phyloP scores from a whole-genome alignment of 2,888 invertebrate species.

The Papilio elwesi region DNA sequence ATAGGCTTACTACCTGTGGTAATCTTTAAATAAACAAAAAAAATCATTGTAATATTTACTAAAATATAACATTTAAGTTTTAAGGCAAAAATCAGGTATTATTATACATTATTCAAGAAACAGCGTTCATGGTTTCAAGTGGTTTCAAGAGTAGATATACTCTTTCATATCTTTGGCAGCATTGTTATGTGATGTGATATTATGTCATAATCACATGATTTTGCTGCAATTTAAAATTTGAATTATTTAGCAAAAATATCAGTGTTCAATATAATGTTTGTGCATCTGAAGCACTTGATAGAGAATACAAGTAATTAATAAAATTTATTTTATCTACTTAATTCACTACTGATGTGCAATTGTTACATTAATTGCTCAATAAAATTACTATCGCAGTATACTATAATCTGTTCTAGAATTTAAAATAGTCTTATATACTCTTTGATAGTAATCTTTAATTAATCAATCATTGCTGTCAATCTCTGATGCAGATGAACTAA shows the following conservation, averaged over 20 bases:
- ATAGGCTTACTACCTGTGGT: too few relatives aligned
- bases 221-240: neutral
- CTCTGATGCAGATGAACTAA: neutral
- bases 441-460: neutral
- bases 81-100: too few relatives aligned
- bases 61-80: too few relatives aligned
- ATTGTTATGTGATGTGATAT: neutral
- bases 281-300: neutral
- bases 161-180: neutral
- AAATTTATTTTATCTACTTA: neutral
- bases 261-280: neutral
- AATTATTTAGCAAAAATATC: neutral
- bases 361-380: neutral
- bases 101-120: too few relatives aligned
- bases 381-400: neutral
- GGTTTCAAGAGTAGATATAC: too few relatives aligned
- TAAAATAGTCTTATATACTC: neutral
- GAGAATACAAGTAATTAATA: neutral
- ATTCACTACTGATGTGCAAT: neutral
- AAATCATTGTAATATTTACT: too few relatives aligned
- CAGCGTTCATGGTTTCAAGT: too few relatives aligned
- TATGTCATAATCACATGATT: constrained; percentile 10
- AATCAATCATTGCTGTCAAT: neutral
- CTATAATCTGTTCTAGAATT: neutral
- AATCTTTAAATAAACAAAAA: neutral